Conservation (phyloP, 2,888 invertebrate genomes). For the Epinotia demarniana region DNA sequence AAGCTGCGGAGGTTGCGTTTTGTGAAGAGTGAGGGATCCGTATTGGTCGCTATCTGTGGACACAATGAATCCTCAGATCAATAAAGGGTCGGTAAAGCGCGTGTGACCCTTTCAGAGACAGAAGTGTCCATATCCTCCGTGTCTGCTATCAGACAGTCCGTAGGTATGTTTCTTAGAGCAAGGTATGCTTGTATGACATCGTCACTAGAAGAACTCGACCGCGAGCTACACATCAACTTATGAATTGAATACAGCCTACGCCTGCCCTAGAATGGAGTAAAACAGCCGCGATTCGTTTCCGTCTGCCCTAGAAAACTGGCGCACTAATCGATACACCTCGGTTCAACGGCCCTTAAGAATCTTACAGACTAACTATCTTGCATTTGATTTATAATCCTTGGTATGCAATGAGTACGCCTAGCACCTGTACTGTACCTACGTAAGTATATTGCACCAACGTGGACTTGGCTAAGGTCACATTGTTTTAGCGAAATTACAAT, state of each 20-base stretch:
- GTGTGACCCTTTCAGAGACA: too few relatives aligned
- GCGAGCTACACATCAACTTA: slow-evolving; percentile 7
- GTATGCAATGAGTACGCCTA: background rate
- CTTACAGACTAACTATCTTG: slow-evolving; percentile 47
- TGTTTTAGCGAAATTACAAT: slow-evolving; percentile 15
- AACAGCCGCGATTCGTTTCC: slow-evolving; percentile 53
- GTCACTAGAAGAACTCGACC: slow-evolving; percentile 16
- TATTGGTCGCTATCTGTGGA: too few relatives aligned
- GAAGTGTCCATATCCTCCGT: background rate
- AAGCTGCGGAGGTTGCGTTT: too few relatives aligned
- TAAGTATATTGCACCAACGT: background rate
- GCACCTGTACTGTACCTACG: background rate
- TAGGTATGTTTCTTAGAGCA: too few relatives aligned
- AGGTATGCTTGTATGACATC: too few relatives aligned
- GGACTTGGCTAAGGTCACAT: background rate
- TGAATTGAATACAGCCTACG: slow-evolving; percentile 33
- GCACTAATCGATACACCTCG: slow-evolving; percentile 62
- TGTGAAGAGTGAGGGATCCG: too few relatives aligned
- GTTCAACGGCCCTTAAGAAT: slow-evolving; percentile 65
- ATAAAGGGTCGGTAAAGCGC: too few relatives aligned
- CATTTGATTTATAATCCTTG: background rate
- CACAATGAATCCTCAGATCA: too few relatives aligned
- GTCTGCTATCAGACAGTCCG: too few relatives aligned
- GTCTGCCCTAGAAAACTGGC: slow-evolving; percentile 63
- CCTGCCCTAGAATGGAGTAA: slow-evolving; percentile 39